Evolutionary conservation across 2,888 invertebrate genomes (phyloP).

Genomic region (Drosophila picticornis): DNA sequence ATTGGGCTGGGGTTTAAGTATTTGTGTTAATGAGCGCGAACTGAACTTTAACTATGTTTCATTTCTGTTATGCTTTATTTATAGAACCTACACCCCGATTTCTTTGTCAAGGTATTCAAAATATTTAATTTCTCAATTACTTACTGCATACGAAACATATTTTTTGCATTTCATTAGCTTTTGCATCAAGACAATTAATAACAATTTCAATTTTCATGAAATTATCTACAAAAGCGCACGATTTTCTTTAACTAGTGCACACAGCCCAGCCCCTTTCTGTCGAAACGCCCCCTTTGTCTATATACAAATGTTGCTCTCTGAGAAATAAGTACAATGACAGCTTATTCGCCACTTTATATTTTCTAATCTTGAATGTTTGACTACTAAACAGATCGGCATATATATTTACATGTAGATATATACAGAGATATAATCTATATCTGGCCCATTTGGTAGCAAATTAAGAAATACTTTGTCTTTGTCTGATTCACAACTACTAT

Average conservation of each 20-base stretch:
- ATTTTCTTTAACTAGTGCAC: slow-evolving; percentile 48
- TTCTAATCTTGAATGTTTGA: slow-evolving; percentile 12
- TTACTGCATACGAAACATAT: slow-evolving; percentile 52
- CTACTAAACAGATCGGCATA: background rate
- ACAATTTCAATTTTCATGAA: slow-evolving; percentile 27
- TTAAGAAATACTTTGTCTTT: slow-evolving; percentile 2
- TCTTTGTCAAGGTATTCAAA: slow-evolving; percentile 84
- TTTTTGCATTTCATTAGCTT: slow-evolving; percentile 72
- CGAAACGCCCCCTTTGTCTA: slow-evolving; percentile 2
- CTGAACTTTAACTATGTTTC: slow-evolving; percentile 71
- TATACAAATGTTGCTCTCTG: background rate
- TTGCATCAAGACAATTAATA: slow-evolving; percentile 54
- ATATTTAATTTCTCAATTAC: slow-evolving; percentile 65
- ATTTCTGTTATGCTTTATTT: slow-evolving; percentile 81
- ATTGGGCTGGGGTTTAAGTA: slow-evolving; percentile 23
- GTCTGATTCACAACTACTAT: slow-evolving; percentile 8
- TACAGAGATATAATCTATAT: background rate
- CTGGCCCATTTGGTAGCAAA: background rate
- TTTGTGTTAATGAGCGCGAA: slow-evolving; percentile 40
- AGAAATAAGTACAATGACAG: slow-evolving; percentile 8
- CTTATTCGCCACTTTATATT: slow-evolving; percentile 13
- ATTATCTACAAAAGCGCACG: slow-evolving; percentile 34
- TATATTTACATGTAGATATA: background rate
- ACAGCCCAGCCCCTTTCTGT: slow-evolving; percentile 2
- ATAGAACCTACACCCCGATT: slow-evolving; percentile 85